Conservation (phyloP, 2,888 invertebrate genomes). For the Leptinotarsa peninsularis region DNA sequence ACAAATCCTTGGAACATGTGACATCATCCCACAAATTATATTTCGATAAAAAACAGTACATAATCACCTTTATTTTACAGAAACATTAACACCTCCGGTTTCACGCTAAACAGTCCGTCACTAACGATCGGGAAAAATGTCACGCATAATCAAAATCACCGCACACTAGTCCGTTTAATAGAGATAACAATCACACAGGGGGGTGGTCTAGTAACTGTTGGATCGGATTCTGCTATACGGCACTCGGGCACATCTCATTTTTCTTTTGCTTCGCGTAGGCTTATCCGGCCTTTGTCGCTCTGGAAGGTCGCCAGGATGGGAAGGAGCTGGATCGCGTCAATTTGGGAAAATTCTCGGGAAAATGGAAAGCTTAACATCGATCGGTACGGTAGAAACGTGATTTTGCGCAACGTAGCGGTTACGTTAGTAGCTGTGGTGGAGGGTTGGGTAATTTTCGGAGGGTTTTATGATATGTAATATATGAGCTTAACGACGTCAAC, state of each 20-base stretch:
- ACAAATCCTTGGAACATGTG: background rate
- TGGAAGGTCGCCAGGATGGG: background rate
- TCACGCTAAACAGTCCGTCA: conserved; percentile 15
- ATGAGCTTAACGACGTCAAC: background rate
- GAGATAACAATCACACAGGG: conserved; percentile 23
- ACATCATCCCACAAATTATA: background rate
- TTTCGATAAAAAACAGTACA: background rate
- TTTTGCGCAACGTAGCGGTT: conserved; percentile 50
- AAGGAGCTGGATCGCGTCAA: conserved; percentile 21
- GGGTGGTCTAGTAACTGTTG: conserved; percentile 29
- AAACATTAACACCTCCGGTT: conserved; percentile 12
- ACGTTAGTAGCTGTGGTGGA: conserved; percentile 27
- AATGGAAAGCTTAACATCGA: conserved; percentile 48
- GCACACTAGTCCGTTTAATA: conserved; percentile 29
- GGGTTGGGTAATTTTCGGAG: background rate
- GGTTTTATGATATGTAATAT: background rate
- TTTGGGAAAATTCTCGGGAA: conserved; percentile 42
- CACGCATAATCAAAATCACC: conserved; percentile 39
- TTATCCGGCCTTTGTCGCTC: conserved; percentile 8
- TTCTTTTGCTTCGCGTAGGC: conserved; percentile 15
- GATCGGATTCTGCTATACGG: conserved; percentile 12
- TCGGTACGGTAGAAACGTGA: conserved; percentile 45
- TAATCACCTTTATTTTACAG: conserved; percentile 14
- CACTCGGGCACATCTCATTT: background rate
- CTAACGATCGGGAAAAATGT: conserved; percentile 24